phyloP scores from a whole-genome alignment of 2,888 invertebrate species.

The Chrysopilus asiliformis region DNA sequence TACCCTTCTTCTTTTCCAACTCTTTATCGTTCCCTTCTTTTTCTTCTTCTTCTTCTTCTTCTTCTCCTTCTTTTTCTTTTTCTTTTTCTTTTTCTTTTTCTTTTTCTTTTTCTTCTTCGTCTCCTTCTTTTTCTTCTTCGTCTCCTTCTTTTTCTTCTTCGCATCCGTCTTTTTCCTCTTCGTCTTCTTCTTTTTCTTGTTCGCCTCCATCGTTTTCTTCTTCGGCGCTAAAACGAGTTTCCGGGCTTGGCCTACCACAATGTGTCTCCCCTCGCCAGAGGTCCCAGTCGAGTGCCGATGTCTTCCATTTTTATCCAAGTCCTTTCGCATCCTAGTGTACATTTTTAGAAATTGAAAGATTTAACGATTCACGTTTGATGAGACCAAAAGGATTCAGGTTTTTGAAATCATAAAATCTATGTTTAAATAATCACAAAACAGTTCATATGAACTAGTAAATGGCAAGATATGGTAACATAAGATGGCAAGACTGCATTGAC shows the following conservation, averaged over 20 bases:
- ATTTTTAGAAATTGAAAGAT: too few species aligned
- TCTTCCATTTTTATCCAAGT: background rate
- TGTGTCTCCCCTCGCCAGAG: background rate
- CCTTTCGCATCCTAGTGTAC: too few species aligned
- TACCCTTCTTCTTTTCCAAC: background rate
- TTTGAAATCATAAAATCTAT: too few species aligned
- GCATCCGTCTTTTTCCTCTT: background rate
- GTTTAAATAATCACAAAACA: too few species aligned
- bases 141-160: background rate
- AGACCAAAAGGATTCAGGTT: too few species aligned
- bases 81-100: background rate
- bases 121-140: background rate
- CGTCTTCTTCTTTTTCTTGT: background rate
- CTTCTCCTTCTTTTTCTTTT: background rate
- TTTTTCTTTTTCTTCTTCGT: background rate
- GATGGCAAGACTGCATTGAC: too few species aligned
- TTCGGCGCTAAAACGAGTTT: background rate
- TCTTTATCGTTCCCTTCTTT: background rate
- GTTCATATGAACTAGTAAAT: too few species aligned
- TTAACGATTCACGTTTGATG: too few species aligned
- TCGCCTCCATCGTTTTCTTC: background rate
- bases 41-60: background rate
- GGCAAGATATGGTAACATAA: too few species aligned
- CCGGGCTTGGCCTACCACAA: too few species aligned
- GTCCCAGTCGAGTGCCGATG: too few species aligned